Evolutionary conservation across 2,113 vertebrate genomes (phyloP), one percentile per base, ranked within the genome.

Genomic region (Lophius piscatorius): DNA sequence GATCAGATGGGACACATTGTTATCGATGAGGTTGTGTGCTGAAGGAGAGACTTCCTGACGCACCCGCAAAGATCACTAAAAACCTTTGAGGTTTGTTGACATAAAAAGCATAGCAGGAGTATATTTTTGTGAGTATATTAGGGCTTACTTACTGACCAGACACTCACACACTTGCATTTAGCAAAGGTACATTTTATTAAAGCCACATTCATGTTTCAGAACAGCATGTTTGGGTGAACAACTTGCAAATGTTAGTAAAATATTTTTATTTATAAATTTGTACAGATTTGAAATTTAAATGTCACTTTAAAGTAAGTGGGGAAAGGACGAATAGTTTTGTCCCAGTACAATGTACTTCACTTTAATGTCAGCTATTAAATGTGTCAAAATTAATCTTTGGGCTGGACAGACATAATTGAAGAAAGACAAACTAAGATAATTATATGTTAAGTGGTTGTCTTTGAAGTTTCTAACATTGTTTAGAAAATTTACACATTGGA

Each of bases 81-180:
- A n/a, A n/a, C n/a, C n/a, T n/a, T 9, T 28, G 38, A 28, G n/a
- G 24, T 39, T 45, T 44, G 40, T 16, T 57, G 45, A 48, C 33
- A 33, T 59, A 13, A 46, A 46, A 34, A 44, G 8, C 13, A 9
- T 20, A 62, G 41, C 33, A 5, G 9, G 22, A 26, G 24, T 45
- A n/a, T 46, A 6, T 62, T 48, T 20, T 21, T 45, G 16, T 34
- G 22, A 55, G 18, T 47, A 23, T 23, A 16, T 48, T 12, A 29
- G 9, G 12, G 33, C 47, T 45, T 2, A 9, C n/a, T 44, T 52
- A 33, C 21, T 40, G 58, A 42, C 63, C 21, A 3, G 45, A 17
- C 40, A 39, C 38, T 59, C 22, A 71, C 77, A 44, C 63, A 75
- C 78, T 78, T 68, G 62, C 45, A 45, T 49, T 46, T 34, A 42